phyloP scores from a whole-genome alignment of 2,113 vertebrate genomes.

The Heliornis fulica region DNA sequence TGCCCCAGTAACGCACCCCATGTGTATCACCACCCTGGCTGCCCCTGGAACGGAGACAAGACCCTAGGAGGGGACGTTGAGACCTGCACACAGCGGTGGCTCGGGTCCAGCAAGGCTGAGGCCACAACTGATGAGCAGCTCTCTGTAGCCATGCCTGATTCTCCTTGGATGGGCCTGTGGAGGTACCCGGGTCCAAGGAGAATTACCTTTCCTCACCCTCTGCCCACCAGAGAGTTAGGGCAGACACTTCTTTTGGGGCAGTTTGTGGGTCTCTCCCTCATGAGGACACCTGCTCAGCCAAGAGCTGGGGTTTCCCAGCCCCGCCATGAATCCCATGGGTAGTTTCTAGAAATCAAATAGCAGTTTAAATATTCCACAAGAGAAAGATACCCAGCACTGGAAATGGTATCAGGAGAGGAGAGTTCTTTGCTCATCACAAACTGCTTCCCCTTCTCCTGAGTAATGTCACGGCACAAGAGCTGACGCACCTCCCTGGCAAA shows the following conservation, averaged over 20 bases:
- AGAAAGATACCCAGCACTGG: neutral
- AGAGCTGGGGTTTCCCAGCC: neutral
- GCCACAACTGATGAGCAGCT: rapidly evolving
- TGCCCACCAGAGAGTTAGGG: neutral
- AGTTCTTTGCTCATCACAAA: neutral
- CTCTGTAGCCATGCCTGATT: rapidly evolving
- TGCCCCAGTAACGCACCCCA: neutral
- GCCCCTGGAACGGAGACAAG: neutral
- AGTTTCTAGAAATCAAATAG: neutral
- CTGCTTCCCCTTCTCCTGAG: neutral
- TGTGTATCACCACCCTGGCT: neutral
- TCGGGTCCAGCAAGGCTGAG: neutral
- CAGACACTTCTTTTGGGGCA: neutral
- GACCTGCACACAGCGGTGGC: rapidly evolving
- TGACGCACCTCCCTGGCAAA: neutral
- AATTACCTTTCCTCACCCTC: neutral
- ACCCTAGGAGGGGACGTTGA: neutral
- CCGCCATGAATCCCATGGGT: neutral
- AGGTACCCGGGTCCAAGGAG: neutral
- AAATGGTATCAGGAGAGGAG: neutral
- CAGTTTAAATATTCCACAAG: neutral
- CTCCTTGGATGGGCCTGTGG: rapidly evolving
- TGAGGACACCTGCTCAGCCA: rapidly evolving
- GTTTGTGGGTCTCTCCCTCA: neutral
- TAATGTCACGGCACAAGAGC: neutral